Percentiles rank a stretch among this genome's conserved stretches.
Evolutionary conservation across 2,113 vertebrate genomes (phyloP).

Genomic region (Talpa occidentalis): DNA sequence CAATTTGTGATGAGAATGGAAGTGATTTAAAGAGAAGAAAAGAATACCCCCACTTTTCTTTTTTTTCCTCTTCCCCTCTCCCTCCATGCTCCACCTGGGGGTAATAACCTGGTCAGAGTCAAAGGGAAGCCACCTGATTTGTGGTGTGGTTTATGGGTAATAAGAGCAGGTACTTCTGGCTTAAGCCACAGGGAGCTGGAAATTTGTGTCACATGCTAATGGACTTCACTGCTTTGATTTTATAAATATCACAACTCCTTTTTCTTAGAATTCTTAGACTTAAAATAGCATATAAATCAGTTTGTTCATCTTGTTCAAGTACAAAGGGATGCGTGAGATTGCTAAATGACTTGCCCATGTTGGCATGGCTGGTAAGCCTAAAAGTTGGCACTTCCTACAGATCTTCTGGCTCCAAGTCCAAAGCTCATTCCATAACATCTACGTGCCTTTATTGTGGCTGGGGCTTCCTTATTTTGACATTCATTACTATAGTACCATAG

Average conservation of each 20-base stretch:
- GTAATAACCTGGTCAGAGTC: neutral
- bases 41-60: neutral
- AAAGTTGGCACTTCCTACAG: conserved; percentile 50
- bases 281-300: neutral
- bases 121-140: neutral
- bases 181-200: neutral
- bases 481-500: neutral
- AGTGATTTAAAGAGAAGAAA: neutral
- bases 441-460: neutral
- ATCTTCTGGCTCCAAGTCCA: conserved; percentile 76
- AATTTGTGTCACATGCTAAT: neutral
- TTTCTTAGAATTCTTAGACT: neutral
- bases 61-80: too few relatives aligned
- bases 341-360: neutral
- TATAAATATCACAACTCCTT: neutral
- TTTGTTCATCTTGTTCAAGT: neutral
- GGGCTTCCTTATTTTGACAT: neutral
- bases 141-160: neutral
- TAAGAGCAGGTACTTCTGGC: neutral
- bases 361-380: neutral
- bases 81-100: fast-evolving
- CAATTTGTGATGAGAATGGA: neutral
- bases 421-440: neutral
- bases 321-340: neutral
- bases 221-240: neutral